These are phyloP conservation scores for Oscheius sp. DNA, from an alignment of 2,888 invertebrate species.

Conservation along the genomic window DNA sequence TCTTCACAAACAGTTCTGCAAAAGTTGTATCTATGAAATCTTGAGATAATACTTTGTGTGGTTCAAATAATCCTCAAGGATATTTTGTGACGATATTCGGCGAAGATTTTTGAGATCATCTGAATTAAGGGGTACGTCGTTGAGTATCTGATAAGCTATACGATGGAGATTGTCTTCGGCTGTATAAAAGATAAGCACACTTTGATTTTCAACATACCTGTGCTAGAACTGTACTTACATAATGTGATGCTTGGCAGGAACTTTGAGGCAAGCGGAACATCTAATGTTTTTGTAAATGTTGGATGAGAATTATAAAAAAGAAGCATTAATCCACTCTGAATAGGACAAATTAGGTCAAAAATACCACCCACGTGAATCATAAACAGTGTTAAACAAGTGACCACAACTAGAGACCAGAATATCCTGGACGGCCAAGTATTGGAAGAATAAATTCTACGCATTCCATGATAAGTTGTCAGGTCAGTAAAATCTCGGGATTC, in stretches of 20 bases:
- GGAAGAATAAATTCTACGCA: constrained; percentile 43
- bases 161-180: neutral
- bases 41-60: neutral
- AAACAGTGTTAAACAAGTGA: constrained; percentile 43
- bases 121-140: constrained; percentile 7
- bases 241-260: constrained; percentile 44
- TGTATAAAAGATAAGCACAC: neutral
- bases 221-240: constrained; percentile 31
- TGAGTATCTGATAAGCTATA: constrained; percentile 22
- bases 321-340: constrained; percentile 47
- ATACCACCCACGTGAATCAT: constrained; percentile 39
- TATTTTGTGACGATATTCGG: neutral
- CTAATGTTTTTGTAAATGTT: constrained; percentile 41
- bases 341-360: neutral
- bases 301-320: constrained; percentile 50
- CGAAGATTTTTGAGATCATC: constrained; percentile 14
- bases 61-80: constrained; percentile 12
- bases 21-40: too few species aligned
- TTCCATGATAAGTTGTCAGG: constrained; percentile 63
- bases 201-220: neutral
- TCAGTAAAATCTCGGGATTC: constrained; percentile 61
- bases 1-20: constrained; percentile 41
- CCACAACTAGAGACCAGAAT: constrained; percentile 43
- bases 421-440: constrained; percentile 39
- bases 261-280: constrained; percentile 11